Evolutionary conservation across 2,888 invertebrate species (phyloP).

Genomic region (Harmothoe impar): DNA sequence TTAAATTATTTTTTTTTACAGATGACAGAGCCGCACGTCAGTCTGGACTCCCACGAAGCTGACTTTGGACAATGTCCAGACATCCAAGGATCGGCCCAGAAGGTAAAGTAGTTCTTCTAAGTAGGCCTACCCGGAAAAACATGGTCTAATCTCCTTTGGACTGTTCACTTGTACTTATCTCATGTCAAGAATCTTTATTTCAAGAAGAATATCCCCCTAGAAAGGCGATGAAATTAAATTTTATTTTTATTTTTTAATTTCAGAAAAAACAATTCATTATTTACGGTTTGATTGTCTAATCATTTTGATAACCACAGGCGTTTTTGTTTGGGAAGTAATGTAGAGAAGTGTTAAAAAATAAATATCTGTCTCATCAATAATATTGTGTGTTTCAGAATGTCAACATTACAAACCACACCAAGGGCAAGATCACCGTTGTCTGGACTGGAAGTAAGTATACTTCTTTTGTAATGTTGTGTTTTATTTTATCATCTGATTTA

Average conservation of each 20-base stretch:
- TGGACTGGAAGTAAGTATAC: slow-evolving; percentile 79
- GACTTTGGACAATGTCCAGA: slow-evolving; percentile 81
- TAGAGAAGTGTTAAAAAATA: no score
- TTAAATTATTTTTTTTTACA: slow-evolving; percentile 68
- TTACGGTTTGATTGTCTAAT: no score
- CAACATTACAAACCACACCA: slow-evolving; percentile 81
- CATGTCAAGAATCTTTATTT: no score
- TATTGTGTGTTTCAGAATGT: slow-evolving; percentile 72
- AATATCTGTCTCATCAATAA: no score
- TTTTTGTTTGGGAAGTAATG: no score
- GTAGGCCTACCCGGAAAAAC: neutral
- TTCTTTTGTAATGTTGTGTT: no score
- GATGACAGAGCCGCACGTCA: slow-evolving; percentile 80
- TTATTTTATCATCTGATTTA: no score
- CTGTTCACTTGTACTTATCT: neutral
- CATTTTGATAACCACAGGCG: no score
- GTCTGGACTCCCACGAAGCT: slow-evolving; percentile 76
- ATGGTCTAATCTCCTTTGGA: neutral
- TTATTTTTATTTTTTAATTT: no score
- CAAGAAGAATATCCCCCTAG: no score
- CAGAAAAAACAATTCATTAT: no score
- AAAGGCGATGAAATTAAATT: no score
- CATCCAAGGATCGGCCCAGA: slow-evolving; percentile 75
- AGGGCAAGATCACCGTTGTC: slow-evolving; percentile 81
- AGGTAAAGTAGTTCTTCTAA: slow-evolving; percentile 69